A percentile compares a stretch with the other conserved stretches of the same genome.
These are phyloP conservation scores for Orthosia incerta DNA, from an alignment of 2,888 invertebrate species.

Conservation along the genomic window DNA sequence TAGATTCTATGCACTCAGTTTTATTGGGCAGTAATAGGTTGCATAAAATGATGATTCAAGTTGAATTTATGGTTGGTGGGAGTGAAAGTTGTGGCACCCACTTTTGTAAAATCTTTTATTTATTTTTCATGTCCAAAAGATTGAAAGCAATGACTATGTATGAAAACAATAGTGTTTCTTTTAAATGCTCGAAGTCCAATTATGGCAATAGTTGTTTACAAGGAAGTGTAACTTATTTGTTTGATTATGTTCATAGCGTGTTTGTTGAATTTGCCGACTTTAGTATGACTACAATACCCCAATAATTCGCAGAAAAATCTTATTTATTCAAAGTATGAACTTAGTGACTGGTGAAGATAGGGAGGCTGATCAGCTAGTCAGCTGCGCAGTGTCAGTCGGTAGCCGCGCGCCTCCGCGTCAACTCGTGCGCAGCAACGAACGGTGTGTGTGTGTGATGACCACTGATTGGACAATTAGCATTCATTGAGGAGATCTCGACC, in stretches of 20 bases:
- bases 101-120: neutral
- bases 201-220: neutral
- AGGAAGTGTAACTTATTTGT: neutral
- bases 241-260: neutral
- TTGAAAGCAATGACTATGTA: neutral
- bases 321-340: constrained; percentile 12
- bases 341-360: constrained; percentile 34
- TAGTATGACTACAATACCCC: neutral
- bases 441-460: constrained; percentile 75
- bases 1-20: constrained; percentile 9
- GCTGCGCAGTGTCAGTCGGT: constrained; percentile 72
- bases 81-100: constrained; percentile 1
- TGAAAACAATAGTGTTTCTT: neutral
- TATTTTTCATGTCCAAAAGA: neutral
- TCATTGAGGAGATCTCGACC: constrained; percentile 75
- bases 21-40: constrained; percentile 3
- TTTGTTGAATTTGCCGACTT: neutral
- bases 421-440: constrained; percentile 74
- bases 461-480: constrained; percentile 84
- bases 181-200: neutral
- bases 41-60: constrained; percentile 1
- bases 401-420: constrained; percentile 74
- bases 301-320: neutral
- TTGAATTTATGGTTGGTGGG: constrained; percentile 6
- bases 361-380: constrained; percentile 32